Conservation (phyloP, 1,140 invertebrate species). For the Diabrotica undecimpunctata region DNA sequence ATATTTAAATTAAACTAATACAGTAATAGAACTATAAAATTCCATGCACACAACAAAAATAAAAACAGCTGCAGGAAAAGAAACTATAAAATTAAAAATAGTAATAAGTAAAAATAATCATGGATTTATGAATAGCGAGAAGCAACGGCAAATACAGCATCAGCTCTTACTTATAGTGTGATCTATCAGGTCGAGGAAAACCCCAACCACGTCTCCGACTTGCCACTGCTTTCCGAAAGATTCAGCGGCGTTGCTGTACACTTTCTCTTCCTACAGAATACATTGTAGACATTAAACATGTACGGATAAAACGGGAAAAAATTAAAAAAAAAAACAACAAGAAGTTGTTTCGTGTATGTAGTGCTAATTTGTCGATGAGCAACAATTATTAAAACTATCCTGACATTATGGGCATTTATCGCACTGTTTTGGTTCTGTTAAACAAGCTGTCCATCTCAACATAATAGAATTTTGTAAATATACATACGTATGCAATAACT, state of each 20-base stretch:
- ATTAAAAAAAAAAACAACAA: too few relatives aligned
- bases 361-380: too few relatives aligned
- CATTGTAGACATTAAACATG: conserved; percentile 3
- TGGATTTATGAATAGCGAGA: neutral
- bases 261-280: conserved; percentile 83
- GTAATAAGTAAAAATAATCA: conserved; percentile 11
- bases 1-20: neutral
- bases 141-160: neutral
- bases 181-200: conserved; percentile 94
- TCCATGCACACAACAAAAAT: conserved; percentile 5
- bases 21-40: neutral
- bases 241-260: conserved; percentile 81
- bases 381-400: too few relatives aligned
- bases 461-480: too few relatives aligned
- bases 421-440: too few relatives aligned
- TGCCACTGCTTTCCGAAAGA: conserved; percentile 94
- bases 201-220: conserved; percentile 89
- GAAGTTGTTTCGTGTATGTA: too few relatives aligned
- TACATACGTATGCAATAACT: too few relatives aligned
- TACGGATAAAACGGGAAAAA: too few relatives aligned
- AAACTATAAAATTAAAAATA: neutral
- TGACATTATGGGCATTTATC: too few relatives aligned
- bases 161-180: conserved; percentile 87
- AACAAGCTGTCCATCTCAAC: too few relatives aligned
- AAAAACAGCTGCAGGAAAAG: conserved; percentile 9